phyloP scores from a whole-genome alignment of 2,888 invertebrate genomes.

The Serrognathus titanus region DNA sequence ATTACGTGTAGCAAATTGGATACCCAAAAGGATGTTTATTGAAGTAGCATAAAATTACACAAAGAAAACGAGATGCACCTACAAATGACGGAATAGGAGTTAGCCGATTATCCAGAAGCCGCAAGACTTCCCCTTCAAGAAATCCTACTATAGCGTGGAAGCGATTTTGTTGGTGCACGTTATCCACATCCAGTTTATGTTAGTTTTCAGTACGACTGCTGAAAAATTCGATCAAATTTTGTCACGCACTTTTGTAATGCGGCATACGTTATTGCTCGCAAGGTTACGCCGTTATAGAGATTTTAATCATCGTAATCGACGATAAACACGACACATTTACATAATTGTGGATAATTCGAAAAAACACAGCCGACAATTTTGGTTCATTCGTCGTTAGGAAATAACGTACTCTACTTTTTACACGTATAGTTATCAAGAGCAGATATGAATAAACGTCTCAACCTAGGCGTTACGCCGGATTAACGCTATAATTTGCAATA shows the following conservation, averaged over 20 bases:
- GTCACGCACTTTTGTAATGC: not conserved
- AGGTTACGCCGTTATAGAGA: conserved; percentile 3
- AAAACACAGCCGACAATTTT: not conserved
- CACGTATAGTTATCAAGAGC: not conserved
- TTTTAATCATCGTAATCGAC: conserved; percentile 11
- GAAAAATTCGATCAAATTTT: not conserved
- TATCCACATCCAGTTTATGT: no score
- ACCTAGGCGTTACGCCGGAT: no score
- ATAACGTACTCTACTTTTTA: not conserved
- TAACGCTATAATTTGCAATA: no score
- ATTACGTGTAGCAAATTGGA: no score
- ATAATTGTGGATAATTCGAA: conserved; percentile 13
- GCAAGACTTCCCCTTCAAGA: conserved; percentile 12
- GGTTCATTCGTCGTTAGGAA: not conserved
- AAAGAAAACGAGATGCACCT: not conserved
- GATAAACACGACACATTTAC: conserved; percentile 12
- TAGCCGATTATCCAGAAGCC: conserved; percentile 17
- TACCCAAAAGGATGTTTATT: no score
- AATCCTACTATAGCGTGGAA: conserved; percentile 13
- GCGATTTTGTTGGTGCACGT: not conserved
- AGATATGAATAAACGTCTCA: not conserved
- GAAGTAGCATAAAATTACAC: not conserved
- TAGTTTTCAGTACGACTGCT: no score
- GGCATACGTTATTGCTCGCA: not conserved
- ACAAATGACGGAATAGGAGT: conserved; percentile 9